These are phyloP conservation scores for Lutjanus campechanus DNA, from an alignment of 2,797 vertebrate species.

Conservation along the genomic window DNA sequence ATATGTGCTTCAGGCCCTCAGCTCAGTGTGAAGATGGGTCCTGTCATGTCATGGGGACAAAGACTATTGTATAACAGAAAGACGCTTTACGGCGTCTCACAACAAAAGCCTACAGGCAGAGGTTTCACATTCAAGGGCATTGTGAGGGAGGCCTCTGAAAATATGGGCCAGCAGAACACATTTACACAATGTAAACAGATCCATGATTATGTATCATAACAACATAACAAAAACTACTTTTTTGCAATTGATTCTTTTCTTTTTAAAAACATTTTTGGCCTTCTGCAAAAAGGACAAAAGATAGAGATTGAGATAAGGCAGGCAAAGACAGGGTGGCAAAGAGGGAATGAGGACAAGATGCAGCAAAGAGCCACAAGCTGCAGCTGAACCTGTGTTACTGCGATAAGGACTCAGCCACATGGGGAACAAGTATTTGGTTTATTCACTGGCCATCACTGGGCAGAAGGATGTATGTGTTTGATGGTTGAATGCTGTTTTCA, in stretches of 20 bases:
- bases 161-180: conserved; percentile 25
- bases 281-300: too few species aligned
- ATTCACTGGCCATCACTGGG: neutral
- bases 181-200: neutral
- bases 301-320: too few species aligned
- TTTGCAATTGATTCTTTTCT: too few species aligned
- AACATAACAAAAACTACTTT: neutral
- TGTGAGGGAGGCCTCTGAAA: conserved; percentile 10
- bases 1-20: conserved; percentile 33
- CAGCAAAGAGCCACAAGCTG: too few species aligned
- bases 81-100: conserved; percentile 28
- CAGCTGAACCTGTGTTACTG: too few species aligned
- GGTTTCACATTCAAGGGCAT: conserved; percentile 22
- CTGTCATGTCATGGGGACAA: conserved; percentile 50
- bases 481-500: neutral
- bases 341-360: too few species aligned
- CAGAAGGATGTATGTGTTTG: neutral
- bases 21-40: conserved; percentile 40
- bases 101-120: conserved; percentile 35
- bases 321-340: too few species aligned
- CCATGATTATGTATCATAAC: neutral
- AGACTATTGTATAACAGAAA: conserved; percentile 51
- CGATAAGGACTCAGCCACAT: too few species aligned
- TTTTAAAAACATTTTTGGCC: too few species aligned
- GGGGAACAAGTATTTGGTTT: neutral